phyloP scores from a whole-genome alignment of 2,888 invertebrate genomes.

The Steinernema scapterisci region DNA sequence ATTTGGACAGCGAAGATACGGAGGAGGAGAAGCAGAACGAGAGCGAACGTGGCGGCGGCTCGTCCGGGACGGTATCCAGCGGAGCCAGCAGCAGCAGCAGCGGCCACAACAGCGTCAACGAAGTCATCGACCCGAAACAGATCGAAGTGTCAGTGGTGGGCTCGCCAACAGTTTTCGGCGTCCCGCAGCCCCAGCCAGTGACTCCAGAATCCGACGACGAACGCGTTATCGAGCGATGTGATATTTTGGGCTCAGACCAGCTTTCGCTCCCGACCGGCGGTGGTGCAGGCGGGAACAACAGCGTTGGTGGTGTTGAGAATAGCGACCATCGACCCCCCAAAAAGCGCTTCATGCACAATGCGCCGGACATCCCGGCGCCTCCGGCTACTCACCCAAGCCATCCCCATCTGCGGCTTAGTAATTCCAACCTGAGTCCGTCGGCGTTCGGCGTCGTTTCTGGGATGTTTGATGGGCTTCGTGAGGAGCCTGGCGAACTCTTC shows the following conservation, averaged over 20 bases:
- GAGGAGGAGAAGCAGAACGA: conserved; percentile 20
- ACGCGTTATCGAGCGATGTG: conserved; percentile 24
- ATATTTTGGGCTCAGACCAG: conserved; percentile 6
- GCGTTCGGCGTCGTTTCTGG: conserved; percentile 15
- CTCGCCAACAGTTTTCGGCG: conserved; percentile 22
- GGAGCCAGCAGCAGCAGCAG: background rate
- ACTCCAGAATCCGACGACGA: conserved; percentile 29
- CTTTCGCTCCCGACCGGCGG: background rate
- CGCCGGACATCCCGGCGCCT: background rate
- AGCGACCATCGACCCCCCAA: conserved; percentile 19
- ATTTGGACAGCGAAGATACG: background rate
- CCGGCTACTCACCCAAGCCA: background rate
- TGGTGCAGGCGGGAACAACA: background rate
- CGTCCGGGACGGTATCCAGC: background rate
- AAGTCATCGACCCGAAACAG: background rate
- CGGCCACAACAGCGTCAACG: too few relatives aligned
- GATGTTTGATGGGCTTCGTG: background rate
- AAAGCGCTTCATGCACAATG: conserved; percentile 25
- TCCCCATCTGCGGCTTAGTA: background rate
- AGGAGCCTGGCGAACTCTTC: conserved; percentile 19
- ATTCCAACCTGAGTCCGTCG: background rate
- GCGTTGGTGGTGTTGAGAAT: too few relatives aligned
- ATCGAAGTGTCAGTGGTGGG: conserved; percentile 19
- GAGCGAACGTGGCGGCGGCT: background rate
- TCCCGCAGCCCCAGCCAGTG: background rate